Evolutionary conservation across 2,797 vertebrate genomes (phyloP).

Genomic region (Platalea minor): DNA sequence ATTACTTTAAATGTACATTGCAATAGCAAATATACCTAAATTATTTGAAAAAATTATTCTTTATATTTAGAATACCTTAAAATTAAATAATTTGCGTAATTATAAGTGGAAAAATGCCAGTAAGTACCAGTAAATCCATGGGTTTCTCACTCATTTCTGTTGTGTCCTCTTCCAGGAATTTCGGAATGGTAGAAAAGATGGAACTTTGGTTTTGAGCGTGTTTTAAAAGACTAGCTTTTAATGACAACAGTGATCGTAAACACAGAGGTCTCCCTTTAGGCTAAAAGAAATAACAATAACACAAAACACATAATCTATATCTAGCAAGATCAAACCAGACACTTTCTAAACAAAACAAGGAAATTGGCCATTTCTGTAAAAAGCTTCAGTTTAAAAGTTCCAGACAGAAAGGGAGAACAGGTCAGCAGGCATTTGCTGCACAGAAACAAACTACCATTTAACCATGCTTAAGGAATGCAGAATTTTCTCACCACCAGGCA

Average conservation of each 20-base stretch:
- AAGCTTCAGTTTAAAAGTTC: neutral
- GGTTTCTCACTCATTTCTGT: conserved; percentile 65
- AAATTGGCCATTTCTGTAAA: neutral
- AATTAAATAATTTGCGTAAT: neutral
- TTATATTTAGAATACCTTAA: neutral
- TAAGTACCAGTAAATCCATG: conserved; percentile 65
- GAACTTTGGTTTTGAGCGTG: conserved; percentile 58
- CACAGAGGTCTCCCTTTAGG: conserved; percentile 67
- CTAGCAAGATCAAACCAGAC: neutral
- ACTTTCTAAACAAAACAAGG: neutral
- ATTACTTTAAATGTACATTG: neutral
- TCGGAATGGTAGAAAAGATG: conserved; percentile 71
- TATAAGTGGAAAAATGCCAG: neutral
- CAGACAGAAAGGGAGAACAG: neutral
- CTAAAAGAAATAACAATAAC: conserved; percentile 62
- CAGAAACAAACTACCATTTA: neutral
- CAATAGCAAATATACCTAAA: neutral
- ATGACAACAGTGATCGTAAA: conserved; percentile 79
- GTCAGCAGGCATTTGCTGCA: neutral
- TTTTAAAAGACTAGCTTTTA: conserved; percentile 79
- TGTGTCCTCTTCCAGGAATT: conserved; percentile 81
- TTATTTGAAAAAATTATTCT: neutral
- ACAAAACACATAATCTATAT: neutral
- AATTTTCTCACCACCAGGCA: neutral
- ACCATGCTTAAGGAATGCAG: neutral